These are phyloP conservation scores for Actias luna DNA, from an alignment of 2,888 invertebrate genomes.

Conservation along the genomic window DNA sequence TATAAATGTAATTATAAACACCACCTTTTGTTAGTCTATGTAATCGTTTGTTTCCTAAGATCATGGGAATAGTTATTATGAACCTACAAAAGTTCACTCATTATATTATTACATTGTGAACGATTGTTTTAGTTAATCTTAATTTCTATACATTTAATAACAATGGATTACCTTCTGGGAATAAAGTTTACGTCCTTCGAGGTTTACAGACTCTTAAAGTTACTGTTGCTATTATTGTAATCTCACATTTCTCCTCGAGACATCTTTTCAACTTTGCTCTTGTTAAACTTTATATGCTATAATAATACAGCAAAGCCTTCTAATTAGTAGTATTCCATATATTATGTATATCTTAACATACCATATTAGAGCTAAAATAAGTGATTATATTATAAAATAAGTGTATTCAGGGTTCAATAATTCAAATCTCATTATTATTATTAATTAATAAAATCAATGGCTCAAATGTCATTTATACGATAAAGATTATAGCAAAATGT, in stretches of 20 bases:
- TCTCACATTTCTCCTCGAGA: neutral
- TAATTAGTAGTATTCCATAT: too few relatives aligned
- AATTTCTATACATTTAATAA: conserved; percentile 30
- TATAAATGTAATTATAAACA: neutral
- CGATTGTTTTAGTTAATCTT: conserved; percentile 32
- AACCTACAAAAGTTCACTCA: conserved; percentile 30
- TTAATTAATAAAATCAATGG: too few relatives aligned
- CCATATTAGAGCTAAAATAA: too few relatives aligned
- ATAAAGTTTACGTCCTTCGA: conserved; percentile 22
- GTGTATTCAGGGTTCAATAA: too few relatives aligned
- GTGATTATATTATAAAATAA: too few relatives aligned
- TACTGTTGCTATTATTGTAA: neutral
- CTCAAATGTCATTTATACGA: too few relatives aligned
- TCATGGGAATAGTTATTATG: conserved; percentile 31
- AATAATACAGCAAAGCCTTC: neutral
- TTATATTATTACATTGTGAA: conserved; percentile 33
- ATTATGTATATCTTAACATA: too few relatives aligned
- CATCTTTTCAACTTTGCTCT: neutral
- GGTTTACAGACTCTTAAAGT: conserved; percentile 7
- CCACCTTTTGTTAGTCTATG: neutral
- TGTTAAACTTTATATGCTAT: neutral
- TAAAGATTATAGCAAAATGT: too few relatives aligned
- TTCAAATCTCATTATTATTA: too few relatives aligned
- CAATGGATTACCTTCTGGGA: conserved; percentile 34
- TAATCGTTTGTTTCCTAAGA: conserved; percentile 26